Percentiles rank a stretch among this genome's conserved stretches.
phyloP scores from a whole-genome alignment of 2,797 vertebrate species.

The Simalia tracyae region DNA sequence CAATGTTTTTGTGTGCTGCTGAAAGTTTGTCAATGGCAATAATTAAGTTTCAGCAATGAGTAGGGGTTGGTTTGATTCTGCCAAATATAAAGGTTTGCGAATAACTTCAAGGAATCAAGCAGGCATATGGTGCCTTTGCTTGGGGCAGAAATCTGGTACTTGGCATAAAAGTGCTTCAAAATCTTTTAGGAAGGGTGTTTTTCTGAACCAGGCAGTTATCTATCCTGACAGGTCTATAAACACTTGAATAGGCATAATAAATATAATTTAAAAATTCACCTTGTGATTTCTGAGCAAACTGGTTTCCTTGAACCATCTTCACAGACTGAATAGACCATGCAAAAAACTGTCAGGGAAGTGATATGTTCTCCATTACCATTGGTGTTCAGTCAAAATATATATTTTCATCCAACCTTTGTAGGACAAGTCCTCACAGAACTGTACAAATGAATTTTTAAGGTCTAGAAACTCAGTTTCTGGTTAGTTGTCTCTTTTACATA shows the following conservation, averaged over 20 bases:
- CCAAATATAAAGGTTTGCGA: background rate
- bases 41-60: background rate
- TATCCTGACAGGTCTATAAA: background rate
- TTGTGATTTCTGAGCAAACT: background rate
- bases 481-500: constrained; percentile 31
- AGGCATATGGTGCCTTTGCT: background rate
- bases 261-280: background rate
- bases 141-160: background rate
- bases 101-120: background rate
- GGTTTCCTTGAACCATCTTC: background rate
- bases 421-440: constrained; percentile 33
- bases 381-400: constrained; percentile 32
- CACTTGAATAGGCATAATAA: background rate
- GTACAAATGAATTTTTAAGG: constrained; percentile 49
- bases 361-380: constrained; percentile 40
- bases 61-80: background rate
- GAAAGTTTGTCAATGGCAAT: background rate
- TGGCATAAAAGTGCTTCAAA: background rate
- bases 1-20: background rate
- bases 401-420: constrained; percentile 38
- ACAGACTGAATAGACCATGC: constrained; percentile 23
- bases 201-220: background rate
- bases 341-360: constrained; percentile 20
- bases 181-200: background rate
- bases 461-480: constrained; percentile 50